Evolutionary conservation across 2,888 invertebrate species (phyloP).

Genomic region (Fissipunctia ypsillon): DNA sequence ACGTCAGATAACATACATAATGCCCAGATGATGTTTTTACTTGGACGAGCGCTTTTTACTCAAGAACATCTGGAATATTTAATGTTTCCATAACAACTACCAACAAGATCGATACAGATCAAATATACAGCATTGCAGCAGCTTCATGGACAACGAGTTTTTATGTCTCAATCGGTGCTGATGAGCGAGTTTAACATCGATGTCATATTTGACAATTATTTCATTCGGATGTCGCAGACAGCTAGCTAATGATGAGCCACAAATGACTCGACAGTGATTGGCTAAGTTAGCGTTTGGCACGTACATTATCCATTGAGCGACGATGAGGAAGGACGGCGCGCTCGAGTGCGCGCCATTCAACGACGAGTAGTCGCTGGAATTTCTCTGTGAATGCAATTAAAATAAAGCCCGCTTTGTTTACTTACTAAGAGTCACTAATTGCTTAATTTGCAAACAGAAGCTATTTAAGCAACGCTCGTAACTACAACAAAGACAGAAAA

Average conservation of each 20-base stretch:
- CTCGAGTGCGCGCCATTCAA: constrained; percentile 68
- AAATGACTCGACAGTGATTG: constrained; percentile 80
- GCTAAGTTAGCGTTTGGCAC: constrained; percentile 87
- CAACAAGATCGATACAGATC: constrained; percentile 62
- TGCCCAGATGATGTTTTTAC: constrained; percentile 73
- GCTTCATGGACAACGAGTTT: constrained; percentile 21
- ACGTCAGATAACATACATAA: constrained; percentile 74
- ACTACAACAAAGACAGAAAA: constrained; percentile 23
- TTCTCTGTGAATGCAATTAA: constrained; percentile 77
- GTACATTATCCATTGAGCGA: constrained; percentile 82
- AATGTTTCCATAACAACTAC: constrained; percentile 60
- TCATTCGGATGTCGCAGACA: constrained; percentile 40
- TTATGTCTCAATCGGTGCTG: constrained; percentile 12
- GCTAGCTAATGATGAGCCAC: constrained; percentile 76
- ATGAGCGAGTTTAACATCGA: constrained; percentile 27
- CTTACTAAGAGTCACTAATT: constrained; percentile 71
- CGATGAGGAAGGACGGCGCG: constrained; percentile 73
- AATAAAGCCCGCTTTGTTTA: constrained; percentile 72
- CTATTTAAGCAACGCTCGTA: constrained; percentile 7
- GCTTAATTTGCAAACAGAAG: constrained; percentile 56
- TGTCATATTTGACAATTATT: constrained; percentile 40
- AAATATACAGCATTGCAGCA: constrained; percentile 14
- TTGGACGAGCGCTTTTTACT: constrained; percentile 67
- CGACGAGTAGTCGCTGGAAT: constrained; percentile 68
- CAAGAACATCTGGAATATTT: constrained; percentile 63